A percentile compares a stretch with the other conserved stretches of the same genome.
phyloP scores from a whole-genome alignment of 2,113 vertebrate species.

The Xiphophorus maculatus region DNA sequence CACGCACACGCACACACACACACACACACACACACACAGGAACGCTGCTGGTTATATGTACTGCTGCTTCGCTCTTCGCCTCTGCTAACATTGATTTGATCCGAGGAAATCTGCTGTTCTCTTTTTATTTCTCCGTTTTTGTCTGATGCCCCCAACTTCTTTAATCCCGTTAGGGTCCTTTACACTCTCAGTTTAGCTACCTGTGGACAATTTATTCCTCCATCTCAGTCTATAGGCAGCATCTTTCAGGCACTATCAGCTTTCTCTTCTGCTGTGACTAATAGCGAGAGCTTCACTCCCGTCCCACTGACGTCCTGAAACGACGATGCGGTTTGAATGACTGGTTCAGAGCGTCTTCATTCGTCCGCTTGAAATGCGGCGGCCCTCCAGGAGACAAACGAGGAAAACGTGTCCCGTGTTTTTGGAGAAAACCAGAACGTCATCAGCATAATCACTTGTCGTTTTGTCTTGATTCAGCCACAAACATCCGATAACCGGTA shows the following conservation, averaged over 20 bases:
- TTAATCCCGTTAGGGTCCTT: neutral
- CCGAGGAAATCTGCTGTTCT: neutral
- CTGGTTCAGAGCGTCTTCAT: constrained; percentile 49
- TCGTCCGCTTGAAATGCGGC: constrained; percentile 30
- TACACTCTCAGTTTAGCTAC: neutral
- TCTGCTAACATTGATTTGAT: constrained; percentile 14
- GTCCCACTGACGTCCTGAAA: constrained; percentile 49
- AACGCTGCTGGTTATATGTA: constrained; percentile 18
- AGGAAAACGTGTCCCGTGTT: constrained; percentile 31
- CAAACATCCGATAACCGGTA: constrained; percentile 32
- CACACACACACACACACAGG: constrained; percentile 21
- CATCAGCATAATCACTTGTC: constrained; percentile 13
- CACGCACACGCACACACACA: constrained; percentile 17
- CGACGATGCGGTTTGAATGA: constrained; percentile 25
- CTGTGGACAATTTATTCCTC: neutral
- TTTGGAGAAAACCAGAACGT: constrained; percentile 1
- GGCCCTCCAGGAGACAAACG: constrained; percentile 8
- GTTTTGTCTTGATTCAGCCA: constrained; percentile 17
- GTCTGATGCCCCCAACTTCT: neutral
- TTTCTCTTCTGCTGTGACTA: constrained; percentile 56
- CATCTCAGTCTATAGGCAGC: constrained; percentile 7
- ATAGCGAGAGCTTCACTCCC: constrained; percentile 39
- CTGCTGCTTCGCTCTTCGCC: constrained; percentile 26
- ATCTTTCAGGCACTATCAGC: constrained; percentile 20
- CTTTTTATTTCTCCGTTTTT: neutral